Evolutionary conservation across 2,797 vertebrate genomes (phyloP).

Genomic region (Champsocephalus gunnari): DNA sequence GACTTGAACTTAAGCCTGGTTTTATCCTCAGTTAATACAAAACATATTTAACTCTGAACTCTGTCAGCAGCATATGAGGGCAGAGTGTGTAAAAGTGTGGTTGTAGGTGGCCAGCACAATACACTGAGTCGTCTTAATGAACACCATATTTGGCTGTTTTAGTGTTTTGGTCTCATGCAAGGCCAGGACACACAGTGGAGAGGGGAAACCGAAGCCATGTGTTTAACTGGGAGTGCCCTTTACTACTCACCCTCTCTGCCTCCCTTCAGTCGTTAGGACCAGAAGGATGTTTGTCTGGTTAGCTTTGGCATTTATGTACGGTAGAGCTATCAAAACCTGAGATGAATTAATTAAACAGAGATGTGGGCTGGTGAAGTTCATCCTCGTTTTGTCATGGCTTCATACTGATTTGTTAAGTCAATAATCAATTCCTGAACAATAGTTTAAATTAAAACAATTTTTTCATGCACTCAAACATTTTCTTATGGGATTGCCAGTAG

Average conservation of each 20-base stretch:
- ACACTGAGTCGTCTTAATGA: conserved; percentile 59
- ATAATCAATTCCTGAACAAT: conserved; percentile 32
- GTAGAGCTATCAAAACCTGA: conserved; percentile 33
- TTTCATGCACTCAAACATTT: conserved; percentile 18
- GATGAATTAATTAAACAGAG: conserved; percentile 45
- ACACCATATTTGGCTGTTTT: conserved; percentile 81
- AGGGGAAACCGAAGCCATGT: conserved; percentile 75
- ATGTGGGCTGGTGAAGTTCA: not conserved
- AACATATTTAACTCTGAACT: conserved; percentile 9
- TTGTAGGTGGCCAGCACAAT: conserved; percentile 45
- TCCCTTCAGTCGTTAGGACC: conserved; percentile 31
- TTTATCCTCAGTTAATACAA: not conserved
- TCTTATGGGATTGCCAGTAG: conserved; percentile 2
- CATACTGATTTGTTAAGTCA: conserved; percentile 30
- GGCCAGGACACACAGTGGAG: conserved; percentile 64
- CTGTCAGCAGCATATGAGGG: not conserved
- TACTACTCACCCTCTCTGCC: conserved; percentile 41
- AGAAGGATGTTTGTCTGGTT: conserved; percentile 60
- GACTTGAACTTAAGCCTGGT: not conserved
- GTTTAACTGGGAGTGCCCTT: conserved; percentile 68
- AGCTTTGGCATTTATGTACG: conserved; percentile 33
- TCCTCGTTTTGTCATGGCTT: conserved; percentile 42
- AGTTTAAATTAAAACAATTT: conserved; percentile 4
- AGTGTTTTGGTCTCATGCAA: conserved; percentile 72
- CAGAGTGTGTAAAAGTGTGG: conserved; percentile 38